Evolutionary conservation across 2,113 vertebrate genomes (phyloP), one percentile per base, ranked within the genome.

Genomic region (Notothenia rossii): DNA sequence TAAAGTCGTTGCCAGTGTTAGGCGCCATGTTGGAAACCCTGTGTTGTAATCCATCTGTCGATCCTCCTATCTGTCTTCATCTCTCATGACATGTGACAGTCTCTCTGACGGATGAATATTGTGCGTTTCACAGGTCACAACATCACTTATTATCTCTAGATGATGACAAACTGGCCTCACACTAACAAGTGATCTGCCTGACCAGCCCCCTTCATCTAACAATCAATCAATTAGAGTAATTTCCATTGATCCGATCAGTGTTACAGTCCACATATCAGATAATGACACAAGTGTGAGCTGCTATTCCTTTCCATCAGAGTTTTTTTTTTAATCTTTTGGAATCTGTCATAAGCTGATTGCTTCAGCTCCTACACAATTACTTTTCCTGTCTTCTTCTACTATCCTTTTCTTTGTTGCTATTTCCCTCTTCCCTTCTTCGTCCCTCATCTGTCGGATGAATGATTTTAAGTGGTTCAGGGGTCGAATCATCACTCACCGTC

Each of bases 141-240:
- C 86, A 46, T 74, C 29, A 15, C 63, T 81, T 25, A 77, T 87
- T 64, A 29, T 75, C 53, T 10, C 13, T 2, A 55, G 73, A 87
- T 72, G 85, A 91, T 91, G 89, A 91, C 87, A 92, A 89, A 91
- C 81, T 66, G 87, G 81, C 72, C 75, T 84, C 72, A n/a, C 53
- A 10, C 78, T 82, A 66, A 66, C 61, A 78, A 43, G 46, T 51
- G 48, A 65, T 75, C 56, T 40, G 60, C 49, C 48, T 62, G 76
- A 64, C 65, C 7, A 46, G 36, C 73, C 64, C 60, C 22, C 43
- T 74, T 55, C 46, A 59, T 51, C 49, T 0, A 10, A 61, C 83
- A 56, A 91, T 92, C 84, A 71, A 75, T 91, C 89, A 88, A 72
- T 79, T 78, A 72, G 4, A 7, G n/a, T 64, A 18, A 81, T 73